These are phyloP conservation scores for Neosilurus mollespiculum DNA, from an alignment of 2,797 vertebrate species.

Conservation along the genomic window DNA sequence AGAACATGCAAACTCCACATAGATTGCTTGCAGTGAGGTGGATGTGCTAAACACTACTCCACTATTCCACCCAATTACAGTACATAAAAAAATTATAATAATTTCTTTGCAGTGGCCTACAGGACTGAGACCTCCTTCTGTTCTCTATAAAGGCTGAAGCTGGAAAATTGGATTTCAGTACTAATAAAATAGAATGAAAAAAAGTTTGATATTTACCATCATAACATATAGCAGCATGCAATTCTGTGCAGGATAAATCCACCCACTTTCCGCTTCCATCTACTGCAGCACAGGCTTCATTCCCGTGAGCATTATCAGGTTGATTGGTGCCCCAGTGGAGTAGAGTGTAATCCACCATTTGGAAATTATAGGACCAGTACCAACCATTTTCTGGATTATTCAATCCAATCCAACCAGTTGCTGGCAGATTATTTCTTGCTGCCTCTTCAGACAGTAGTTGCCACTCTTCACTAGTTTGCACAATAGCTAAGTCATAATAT, in stretches of 20 bases:
- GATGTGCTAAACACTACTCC: no score
- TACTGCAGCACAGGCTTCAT: not conserved
- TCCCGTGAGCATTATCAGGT: not conserved
- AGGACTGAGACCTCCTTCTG: no score
- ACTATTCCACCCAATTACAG: no score
- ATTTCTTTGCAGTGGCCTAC: no score
- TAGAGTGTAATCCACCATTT: fast-evolving
- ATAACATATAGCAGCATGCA: not conserved
- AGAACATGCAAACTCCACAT: no score
- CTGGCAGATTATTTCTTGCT: not conserved
- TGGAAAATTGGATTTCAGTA: no score
- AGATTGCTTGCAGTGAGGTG: no score
- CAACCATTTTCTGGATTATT: not conserved
- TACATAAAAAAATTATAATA: no score
- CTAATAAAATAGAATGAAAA: no score
- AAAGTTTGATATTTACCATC: no score
- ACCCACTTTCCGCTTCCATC: not conserved
- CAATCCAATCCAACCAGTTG: slow-evolving; percentile 12
- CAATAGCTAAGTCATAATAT: not conserved
- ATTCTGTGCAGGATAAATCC: not conserved
- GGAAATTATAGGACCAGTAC: fast-evolving
- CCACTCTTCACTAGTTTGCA: not conserved
- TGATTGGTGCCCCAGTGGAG: not conserved
- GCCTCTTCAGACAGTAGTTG: not conserved
- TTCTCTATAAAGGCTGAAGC: no score